Evolutionary conservation across 2,797 vertebrate species (phyloP).

Genomic region (Hipposideros larvatus): DNA sequence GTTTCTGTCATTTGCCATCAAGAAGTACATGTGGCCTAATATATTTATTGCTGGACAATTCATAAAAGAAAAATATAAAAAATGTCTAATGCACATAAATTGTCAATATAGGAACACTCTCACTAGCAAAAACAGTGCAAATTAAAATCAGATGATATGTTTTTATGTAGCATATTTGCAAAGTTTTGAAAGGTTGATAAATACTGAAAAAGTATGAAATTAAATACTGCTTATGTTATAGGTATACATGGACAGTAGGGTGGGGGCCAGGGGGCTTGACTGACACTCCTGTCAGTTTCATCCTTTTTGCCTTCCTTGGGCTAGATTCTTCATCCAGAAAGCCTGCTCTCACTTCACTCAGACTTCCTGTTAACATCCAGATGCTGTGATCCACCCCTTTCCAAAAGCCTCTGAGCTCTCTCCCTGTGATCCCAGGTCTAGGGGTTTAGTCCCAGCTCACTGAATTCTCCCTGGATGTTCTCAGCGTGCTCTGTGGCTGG

Average conservation of each 20-base stretch:
- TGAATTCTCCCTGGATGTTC: not conserved
- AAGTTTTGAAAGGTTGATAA: not conserved
- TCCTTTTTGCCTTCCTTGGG: not conserved
- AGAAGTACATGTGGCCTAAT: not conserved
- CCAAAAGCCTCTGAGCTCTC: not conserved
- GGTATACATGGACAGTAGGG: not conserved
- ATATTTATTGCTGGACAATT: not conserved
- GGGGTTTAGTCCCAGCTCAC: not conserved
- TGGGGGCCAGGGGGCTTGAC: not conserved
- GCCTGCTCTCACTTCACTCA: not conserved
- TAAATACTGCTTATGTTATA: not conserved
- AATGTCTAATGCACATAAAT: not conserved
- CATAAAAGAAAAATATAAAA: not conserved
- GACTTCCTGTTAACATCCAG: not conserved
- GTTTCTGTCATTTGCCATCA: not conserved
- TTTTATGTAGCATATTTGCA: constrained; percentile 13
- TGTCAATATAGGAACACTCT: not conserved
- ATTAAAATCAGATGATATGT: not conserved
- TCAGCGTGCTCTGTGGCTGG: not conserved
- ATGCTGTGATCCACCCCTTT: not conserved
- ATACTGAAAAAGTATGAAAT: not conserved
- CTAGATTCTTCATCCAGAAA: not conserved
- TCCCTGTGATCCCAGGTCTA: not conserved
- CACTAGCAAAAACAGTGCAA: not conserved
- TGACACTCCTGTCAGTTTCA: not conserved